A percentile compares a stretch with the other conserved stretches of the same genome.
These are phyloP conservation scores for Ceraclea dissimilis DNA, from an alignment of 2,888 invertebrate genomes.

Conservation along the genomic window DNA sequence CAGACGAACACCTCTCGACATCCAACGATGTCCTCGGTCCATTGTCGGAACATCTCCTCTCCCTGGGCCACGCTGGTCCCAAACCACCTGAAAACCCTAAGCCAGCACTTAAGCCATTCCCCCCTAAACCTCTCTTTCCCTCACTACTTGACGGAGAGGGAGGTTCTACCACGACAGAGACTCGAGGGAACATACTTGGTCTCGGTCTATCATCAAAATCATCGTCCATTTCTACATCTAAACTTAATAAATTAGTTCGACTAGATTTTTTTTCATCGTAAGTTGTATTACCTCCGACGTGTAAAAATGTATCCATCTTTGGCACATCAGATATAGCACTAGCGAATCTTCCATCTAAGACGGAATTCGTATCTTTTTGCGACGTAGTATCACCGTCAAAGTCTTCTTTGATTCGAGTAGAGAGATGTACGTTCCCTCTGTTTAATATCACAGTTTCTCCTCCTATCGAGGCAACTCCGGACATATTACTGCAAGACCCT, in stretches of 20 bases:
- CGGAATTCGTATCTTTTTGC: slow-evolving; percentile 5
- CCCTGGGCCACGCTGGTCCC: slow-evolving; percentile 28
- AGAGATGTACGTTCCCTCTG: slow-evolving; percentile 14
- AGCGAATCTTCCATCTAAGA: slow-evolving; percentile 10
- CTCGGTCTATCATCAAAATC: slow-evolving; percentile 17
- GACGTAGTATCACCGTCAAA: slow-evolving; percentile 11
- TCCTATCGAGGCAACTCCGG: slow-evolving; percentile 16
- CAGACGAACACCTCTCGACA: slow-evolving; percentile 54
- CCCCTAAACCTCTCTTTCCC: slow-evolving; percentile 29
- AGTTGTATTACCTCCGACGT: background rate
- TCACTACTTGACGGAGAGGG: slow-evolving; percentile 65
- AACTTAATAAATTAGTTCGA: slow-evolving; percentile 25
- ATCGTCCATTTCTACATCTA: slow-evolving; percentile 18
- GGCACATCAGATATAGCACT: slow-evolving; percentile 10
- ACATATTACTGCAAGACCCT: slow-evolving; percentile 28
- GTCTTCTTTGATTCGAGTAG: slow-evolving; percentile 18
- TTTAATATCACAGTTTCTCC: slow-evolving; percentile 22
- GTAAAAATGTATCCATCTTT: slow-evolving; percentile 3
- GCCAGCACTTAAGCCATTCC: slow-evolving; percentile 39
- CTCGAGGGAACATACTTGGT: slow-evolving; percentile 49
- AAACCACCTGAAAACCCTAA: slow-evolving; percentile 35
- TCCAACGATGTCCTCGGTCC: slow-evolving; percentile 38
- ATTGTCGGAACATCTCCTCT: slow-evolving; percentile 44
- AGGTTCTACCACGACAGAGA: slow-evolving; percentile 67
- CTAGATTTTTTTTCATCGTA: slow-evolving; percentile 6